phyloP scores from a whole-genome alignment of 2,113 vertebrate genomes.

The Gracilinanus agilis region DNA sequence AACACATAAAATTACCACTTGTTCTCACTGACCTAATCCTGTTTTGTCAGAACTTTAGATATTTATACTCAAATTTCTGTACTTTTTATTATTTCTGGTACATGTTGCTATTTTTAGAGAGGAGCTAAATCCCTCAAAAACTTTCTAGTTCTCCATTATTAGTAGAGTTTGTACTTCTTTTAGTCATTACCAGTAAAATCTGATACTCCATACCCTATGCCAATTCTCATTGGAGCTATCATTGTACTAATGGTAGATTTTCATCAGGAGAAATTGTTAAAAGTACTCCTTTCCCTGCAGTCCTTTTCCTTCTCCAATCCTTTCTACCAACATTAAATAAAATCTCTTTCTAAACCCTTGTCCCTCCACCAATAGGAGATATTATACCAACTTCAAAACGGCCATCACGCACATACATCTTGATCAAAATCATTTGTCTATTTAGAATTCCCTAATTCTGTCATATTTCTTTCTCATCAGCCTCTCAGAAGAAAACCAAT shows the following conservation, averaged over 20 bases:
- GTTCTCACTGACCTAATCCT: not conserved
- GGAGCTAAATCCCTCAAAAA: not conserved
- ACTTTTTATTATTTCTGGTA: not conserved
- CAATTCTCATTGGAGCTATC: no score
- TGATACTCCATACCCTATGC: no score
- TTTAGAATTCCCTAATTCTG: not conserved
- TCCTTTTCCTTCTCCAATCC: no score
- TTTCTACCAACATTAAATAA: no score
- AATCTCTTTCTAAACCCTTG: no score
- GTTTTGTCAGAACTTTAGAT: not conserved
- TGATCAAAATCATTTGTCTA: not conserved
- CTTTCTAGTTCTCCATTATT: not conserved
- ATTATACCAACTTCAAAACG: no score
- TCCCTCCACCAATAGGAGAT: no score
- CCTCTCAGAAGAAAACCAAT: not conserved
- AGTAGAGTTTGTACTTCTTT: not conserved
- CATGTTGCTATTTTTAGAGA: not conserved
- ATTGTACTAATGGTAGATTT: no score
- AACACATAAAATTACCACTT: not conserved
- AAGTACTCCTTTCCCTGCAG: no score
- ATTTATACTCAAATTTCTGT: not conserved
- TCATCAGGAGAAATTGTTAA: no score
- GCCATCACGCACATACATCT: no score
- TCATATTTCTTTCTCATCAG: not conserved
- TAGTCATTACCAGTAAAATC: no score